A percentile compares a stretch with the other conserved stretches of the same genome.
Conservation (phyloP, 2,888 invertebrate genomes). For the Ischnura elegans region DNA sequence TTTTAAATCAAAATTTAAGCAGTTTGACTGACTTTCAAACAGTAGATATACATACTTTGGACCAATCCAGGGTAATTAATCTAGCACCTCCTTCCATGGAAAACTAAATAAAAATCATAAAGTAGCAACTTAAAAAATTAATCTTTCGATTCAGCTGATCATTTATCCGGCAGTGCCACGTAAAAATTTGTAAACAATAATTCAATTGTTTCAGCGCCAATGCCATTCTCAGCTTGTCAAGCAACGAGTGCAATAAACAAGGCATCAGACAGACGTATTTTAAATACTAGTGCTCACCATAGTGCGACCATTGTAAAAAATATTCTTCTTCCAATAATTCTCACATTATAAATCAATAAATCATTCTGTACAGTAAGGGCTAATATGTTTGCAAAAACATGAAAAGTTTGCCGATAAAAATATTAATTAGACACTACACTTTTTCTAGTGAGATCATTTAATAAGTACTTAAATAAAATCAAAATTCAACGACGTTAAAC, state of each 20-base stretch:
- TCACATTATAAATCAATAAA: too few species aligned
- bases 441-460: background rate
- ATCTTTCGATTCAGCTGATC: background rate
- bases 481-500: too few species aligned
- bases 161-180: constrained; percentile 21
- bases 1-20: background rate
- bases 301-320: too few species aligned
- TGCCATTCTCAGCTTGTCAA: background rate
- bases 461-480: too few species aligned
- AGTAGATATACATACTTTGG: background rate
- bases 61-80: background rate
- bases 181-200: background rate
- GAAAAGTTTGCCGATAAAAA: background rate
- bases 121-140: background rate
- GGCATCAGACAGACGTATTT: too few species aligned
- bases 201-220: background rate
- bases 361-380: too few species aligned
- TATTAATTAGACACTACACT: background rate
- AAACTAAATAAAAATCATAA: background rate
- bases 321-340: too few species aligned
- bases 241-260: background rate
- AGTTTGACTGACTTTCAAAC: background rate
- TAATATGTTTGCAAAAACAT: too few species aligned
- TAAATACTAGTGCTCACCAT: too few species aligned
- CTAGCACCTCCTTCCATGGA: background rate